phyloP scores from a whole-genome alignment of 2,888 invertebrate species.

The Ischnura elegans region DNA sequence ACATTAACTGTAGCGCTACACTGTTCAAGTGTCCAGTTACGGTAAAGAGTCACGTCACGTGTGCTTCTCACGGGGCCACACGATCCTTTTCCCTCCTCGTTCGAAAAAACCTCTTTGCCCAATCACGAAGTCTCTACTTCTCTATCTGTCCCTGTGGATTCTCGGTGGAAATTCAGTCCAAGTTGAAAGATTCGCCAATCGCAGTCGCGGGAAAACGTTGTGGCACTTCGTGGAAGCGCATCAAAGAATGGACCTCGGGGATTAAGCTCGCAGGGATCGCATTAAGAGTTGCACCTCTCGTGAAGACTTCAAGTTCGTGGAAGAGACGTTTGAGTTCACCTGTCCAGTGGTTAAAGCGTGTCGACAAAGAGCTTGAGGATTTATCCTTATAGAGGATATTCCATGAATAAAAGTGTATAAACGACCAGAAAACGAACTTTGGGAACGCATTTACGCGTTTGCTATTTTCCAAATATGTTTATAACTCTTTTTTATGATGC shows the following conservation, averaged over 20 bases:
- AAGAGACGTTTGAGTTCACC: not conserved
- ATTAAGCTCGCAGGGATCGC: not conserved
- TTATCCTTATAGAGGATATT: not conserved
- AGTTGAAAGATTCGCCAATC: not conserved
- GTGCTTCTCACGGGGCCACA: not conserved
- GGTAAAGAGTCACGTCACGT: not conserved
- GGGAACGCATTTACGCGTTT: no score
- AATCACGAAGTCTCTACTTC: not conserved
- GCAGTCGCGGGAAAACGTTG: not conserved
- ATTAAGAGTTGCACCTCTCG: not conserved
- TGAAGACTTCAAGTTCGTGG: not conserved
- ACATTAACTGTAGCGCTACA: no score
- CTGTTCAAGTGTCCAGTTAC: no score
- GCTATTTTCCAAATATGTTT: no score
- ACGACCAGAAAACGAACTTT: no score
- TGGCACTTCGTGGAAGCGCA: not conserved
- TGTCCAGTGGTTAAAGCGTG: no score
- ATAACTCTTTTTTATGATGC: no score
- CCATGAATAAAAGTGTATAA: not conserved
- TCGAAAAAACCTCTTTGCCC: not conserved
- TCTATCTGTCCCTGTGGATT: not conserved
- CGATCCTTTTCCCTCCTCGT: not conserved
- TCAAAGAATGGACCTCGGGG: not conserved
- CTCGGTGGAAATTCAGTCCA: not conserved
- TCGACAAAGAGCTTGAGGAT: not conserved